Percentiles rank a stretch among this genome's conserved stretches.
Conservation (phyloP, 2,113 vertebrate genomes). For the Vulpes lagopus region DNA sequence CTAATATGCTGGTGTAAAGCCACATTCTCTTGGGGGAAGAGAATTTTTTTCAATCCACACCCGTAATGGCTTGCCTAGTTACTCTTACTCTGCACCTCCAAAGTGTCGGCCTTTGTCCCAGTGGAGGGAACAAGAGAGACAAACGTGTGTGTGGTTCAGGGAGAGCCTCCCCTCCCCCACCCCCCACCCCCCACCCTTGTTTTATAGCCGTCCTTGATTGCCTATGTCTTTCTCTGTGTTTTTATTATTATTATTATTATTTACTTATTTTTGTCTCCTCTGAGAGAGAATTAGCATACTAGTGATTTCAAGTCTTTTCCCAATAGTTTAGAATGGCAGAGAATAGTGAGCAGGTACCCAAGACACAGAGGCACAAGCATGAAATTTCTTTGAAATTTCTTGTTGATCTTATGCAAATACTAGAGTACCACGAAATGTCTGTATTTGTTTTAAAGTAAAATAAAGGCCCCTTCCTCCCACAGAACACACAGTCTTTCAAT, state of each 20-base stretch:
- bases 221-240: neutral
- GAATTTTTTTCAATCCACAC: neutral
- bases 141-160: neutral
- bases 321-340: neutral
- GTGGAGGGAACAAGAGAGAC: neutral
- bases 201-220: neutral
- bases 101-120: neutral
- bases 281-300: slow-evolving; percentile 50
- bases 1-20: slow-evolving; percentile 17
- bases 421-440: neutral
- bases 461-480: neutral
- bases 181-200: fast-evolving
- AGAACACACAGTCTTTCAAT: neutral
- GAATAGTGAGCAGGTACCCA: neutral
- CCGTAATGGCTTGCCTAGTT: neutral
- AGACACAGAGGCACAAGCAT: neutral
- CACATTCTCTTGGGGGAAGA: slow-evolving; percentile 52
- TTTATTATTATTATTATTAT: neutral
- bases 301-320: neutral
- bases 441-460: slow-evolving; percentile 57
- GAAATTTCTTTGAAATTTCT: slow-evolving; percentile 42
- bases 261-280: slow-evolving; percentile 57
- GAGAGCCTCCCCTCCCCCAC: neutral
- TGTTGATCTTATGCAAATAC: neutral
- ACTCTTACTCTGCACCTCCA: neutral